These are phyloP conservation scores for Aricia agestis DNA, from an alignment of 1,140 invertebrate species.

Conservation along the genomic window DNA sequence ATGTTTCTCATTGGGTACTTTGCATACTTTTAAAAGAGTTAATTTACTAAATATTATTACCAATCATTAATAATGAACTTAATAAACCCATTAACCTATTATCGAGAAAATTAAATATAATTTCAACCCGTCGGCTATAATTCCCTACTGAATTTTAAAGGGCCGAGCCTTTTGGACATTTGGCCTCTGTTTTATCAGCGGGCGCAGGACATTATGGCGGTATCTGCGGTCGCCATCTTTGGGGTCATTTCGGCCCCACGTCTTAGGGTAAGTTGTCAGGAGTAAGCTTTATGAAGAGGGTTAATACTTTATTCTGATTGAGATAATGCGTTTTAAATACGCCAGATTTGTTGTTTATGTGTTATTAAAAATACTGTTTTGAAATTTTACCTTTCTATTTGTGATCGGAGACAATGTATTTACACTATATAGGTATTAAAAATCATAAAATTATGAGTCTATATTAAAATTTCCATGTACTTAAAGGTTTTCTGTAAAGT, in stretches of 20 bases:
- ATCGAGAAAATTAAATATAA: constrained; percentile 34
- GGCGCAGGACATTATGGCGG: constrained; percentile 52
- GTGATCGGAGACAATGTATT: too few species aligned
- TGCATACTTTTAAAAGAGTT: too few species aligned
- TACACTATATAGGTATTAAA: too few species aligned
- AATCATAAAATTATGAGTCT: too few species aligned
- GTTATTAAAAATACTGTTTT: not conserved
- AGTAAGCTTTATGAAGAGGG: constrained; percentile 61
- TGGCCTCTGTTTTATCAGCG: constrained; percentile 63
- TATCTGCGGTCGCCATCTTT: constrained; percentile 59
- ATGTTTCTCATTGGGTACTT: too few species aligned
- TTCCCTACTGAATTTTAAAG: constrained; percentile 43
- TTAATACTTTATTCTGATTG: constrained; percentile 29
- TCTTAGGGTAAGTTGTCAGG: constrained; percentile 52
- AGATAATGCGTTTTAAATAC: not conserved
- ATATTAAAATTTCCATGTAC: too few species aligned
- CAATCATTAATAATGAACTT: not conserved
- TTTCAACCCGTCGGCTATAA: constrained; percentile 27
- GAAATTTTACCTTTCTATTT: too few species aligned
- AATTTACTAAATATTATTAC: not conserved
- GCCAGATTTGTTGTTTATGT: not conserved
- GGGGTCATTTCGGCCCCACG: constrained; percentile 46
- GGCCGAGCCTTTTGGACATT: constrained; percentile 44
- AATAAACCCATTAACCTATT: constrained; percentile 19
- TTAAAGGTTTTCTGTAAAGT: too few species aligned